Percentiles rank a stretch among this genome's conserved stretches.
These are phyloP conservation scores for Aspidapion aeneum DNA, from an alignment of 2,888 invertebrate genomes.

Conservation along the genomic window DNA sequence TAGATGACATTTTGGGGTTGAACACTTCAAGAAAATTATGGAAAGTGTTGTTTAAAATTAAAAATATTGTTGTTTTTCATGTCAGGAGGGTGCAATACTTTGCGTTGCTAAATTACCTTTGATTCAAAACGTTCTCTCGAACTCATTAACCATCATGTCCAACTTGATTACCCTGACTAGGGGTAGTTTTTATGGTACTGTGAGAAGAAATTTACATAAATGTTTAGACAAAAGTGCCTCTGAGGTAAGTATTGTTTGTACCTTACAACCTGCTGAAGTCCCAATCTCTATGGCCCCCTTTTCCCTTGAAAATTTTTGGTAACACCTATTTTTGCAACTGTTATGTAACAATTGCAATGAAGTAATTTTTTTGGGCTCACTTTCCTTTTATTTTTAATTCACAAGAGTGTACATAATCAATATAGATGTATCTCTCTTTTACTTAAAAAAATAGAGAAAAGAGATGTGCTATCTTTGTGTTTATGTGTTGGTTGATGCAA, in stretches of 20 bases:
- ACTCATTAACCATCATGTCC: slow-evolving; percentile 29
- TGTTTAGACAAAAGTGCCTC: slow-evolving; percentile 37
- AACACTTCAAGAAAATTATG: not conserved
- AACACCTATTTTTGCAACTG: not conserved
- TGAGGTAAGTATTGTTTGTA: slow-evolving; percentile 34
- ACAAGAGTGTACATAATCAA: too few species aligned
- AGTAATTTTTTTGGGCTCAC: slow-evolving; percentile 24
- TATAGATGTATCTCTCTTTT: too few species aligned
- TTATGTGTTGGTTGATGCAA: too few species aligned
- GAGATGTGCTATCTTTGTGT: too few species aligned
- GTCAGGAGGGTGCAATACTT: not conserved
- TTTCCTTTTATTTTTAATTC: too few species aligned
- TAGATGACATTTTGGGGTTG: not conserved
- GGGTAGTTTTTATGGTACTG: slow-evolving; percentile 48
- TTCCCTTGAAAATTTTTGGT: not conserved
- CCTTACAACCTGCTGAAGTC: too few species aligned
- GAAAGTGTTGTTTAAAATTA: not conserved
- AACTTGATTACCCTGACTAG: slow-evolving; percentile 49
- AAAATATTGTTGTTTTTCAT: not conserved
- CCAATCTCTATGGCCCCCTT: too few species aligned
- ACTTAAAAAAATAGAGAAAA: too few species aligned
- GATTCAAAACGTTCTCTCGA: too few species aligned
- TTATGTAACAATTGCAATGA: slow-evolving; percentile 15
- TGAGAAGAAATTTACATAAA: slow-evolving; percentile 39
- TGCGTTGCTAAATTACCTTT: not conserved